Conservation (phyloP, 2,888 invertebrate species). For the Aricia artaxerxes region DNA sequence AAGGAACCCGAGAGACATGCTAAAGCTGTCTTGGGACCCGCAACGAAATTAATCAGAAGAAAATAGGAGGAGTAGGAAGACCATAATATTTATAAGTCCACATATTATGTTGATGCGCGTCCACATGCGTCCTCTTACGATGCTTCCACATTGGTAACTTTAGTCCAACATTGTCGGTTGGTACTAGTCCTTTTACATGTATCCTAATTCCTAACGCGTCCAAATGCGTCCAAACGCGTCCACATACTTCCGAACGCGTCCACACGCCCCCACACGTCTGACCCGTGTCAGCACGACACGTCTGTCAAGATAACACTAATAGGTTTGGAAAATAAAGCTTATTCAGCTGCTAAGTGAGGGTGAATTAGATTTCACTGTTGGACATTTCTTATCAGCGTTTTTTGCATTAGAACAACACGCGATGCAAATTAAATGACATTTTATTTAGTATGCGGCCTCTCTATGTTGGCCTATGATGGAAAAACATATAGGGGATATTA, state of each 20-base stretch:
- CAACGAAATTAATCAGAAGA: no score
- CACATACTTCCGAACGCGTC: background rate
- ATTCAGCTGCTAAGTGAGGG: background rate
- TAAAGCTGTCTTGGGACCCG: no score
- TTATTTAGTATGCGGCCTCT: no score
- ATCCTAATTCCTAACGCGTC: background rate
- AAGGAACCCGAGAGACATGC: no score
- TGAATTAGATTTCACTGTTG: background rate
- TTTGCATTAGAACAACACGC: background rate
- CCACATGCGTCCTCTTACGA: background rate
- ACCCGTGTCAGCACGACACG: slow-evolving; percentile 13
- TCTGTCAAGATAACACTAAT: slow-evolving; percentile 20
- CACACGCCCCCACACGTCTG: background rate
- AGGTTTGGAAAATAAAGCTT: slow-evolving; percentile 20
- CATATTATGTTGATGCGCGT: background rate
- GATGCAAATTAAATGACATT: background rate
- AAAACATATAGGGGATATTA: no score
- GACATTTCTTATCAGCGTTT: background rate
- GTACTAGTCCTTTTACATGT: no score
- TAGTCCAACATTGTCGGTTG: no score
- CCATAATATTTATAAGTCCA: background rate
- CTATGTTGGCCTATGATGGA: background rate
- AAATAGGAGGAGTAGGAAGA: no score
- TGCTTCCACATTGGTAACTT: no score
- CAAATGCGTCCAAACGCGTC: background rate